Evolutionary conservation across 2,113 vertebrate species (phyloP).

Genomic region (Hipposideros armiger): DNA sequence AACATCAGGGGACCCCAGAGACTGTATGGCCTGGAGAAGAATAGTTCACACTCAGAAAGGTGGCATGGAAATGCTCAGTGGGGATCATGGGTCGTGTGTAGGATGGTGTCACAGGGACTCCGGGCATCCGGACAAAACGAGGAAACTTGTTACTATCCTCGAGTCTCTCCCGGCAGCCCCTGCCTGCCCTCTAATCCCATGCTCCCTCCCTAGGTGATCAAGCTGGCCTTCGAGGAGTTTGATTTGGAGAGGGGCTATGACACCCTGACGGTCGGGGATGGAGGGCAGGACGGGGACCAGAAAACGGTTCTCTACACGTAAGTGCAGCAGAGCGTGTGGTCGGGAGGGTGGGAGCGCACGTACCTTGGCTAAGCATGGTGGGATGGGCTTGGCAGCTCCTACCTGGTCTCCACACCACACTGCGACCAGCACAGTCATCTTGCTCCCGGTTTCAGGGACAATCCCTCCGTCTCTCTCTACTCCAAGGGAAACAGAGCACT

Average conservation of each 20-base stretch:
- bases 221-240: slow-evolving; percentile 98
- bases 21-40: neutral
- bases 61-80: neutral
- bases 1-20: slow-evolving; percentile 43
- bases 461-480: neutral
- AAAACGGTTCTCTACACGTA: slow-evolving; percentile 98
- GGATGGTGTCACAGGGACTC: neutral
- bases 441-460: neutral
- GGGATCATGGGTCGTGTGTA: neutral
- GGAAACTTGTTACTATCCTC: neutral
- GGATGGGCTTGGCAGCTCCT: neutral
- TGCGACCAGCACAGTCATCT: neutral
- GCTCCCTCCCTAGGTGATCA: slow-evolving; percentile 93
- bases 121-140: neutral
- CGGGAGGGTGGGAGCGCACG: neutral
- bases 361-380: neutral
- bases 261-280: slow-evolving; percentile 97
- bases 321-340: slow-evolving; percentile 82
- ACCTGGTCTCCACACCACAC: neutral
- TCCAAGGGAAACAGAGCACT: neutral
- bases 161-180: neutral
- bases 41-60: neutral
- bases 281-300: slow-evolving; percentile 96
- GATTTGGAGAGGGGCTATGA: slow-evolving; percentile 99
- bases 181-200: slow-evolving; percentile 19